Conservation (phyloP, 2,888 invertebrate genomes). For the Lapara coniferarum region DNA sequence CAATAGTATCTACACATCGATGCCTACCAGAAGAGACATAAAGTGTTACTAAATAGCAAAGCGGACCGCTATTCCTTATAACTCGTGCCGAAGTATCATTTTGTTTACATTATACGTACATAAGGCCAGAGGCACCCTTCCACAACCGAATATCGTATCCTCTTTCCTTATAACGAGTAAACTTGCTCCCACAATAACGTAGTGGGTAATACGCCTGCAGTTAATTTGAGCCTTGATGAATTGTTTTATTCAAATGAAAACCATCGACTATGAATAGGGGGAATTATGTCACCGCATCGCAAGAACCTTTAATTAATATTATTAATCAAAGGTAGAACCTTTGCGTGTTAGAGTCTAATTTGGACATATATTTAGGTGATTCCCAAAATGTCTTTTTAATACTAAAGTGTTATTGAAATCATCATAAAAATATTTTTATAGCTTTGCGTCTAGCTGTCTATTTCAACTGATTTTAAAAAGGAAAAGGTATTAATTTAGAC, state of each 20-base stretch:
- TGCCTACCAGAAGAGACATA: not conserved
- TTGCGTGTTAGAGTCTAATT: not conserved
- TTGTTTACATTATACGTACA: conserved; percentile 48
- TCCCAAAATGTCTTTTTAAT: too few species aligned
- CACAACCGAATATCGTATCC: conserved; percentile 53
- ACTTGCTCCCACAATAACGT: conserved; percentile 51
- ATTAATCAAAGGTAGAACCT: too few species aligned
- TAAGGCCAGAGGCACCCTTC: conserved; percentile 48
- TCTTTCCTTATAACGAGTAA: conserved; percentile 57
- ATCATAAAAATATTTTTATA: too few species aligned
- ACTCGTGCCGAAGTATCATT: conserved; percentile 30
- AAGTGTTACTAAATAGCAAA: not conserved
- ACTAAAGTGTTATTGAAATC: too few species aligned
- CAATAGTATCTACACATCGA: not conserved
- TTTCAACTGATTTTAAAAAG: too few species aligned
- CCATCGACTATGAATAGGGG: not conserved
- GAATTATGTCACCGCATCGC: not conserved
- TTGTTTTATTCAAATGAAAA: conserved; percentile 38
- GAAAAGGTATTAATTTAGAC: too few species aligned
- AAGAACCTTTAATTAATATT: too few species aligned
- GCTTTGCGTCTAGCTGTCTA: too few species aligned
- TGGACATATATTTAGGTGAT: not conserved
- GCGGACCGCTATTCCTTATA: not conserved
- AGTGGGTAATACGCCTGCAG: conserved; percentile 49
- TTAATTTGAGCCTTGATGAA: conserved; percentile 53